Evolutionary conservation across 2,797 vertebrate species (phyloP), one percentile per base, ranked within the genome.

Genomic region (Oryzias sinensis): DNA sequence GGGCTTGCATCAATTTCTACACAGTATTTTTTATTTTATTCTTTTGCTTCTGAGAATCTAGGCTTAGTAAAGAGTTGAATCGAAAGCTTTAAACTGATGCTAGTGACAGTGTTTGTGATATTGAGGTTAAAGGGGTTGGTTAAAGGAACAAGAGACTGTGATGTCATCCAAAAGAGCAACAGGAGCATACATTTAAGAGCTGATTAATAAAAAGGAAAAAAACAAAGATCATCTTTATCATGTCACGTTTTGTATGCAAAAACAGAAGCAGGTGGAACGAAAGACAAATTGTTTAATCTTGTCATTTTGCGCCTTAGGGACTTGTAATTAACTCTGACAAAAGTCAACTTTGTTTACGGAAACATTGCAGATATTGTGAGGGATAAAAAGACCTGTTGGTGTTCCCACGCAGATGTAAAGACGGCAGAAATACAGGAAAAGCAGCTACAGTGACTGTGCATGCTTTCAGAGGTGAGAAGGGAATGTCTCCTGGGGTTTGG

Each of bases 401-500:
- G 3, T 70, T 82, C 64, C 57, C 77, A 77, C 50, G 13, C 56
- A 7, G 18, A 44, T 27, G 42, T 37, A 27, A 64, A 62, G 49
- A 48, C 46, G 68, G 48, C 27, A 16, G 51, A 60, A 56, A 44
- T 74, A 80, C 77, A 62, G 71, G 87, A 86, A 83, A 75, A 70
- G 57, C 77, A 57, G 61, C 80, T 54, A 74, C 17, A 2, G 70
- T 43, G 62, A 60, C 62, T 62, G 48, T 59, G 62, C 69, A 14
- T 55, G 75, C 62, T 70, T 37, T 76, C 62, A 58, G 54, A 74
- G 72, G 78, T 72, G 69, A 80, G 75, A 73, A 70, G 57, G 56
- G 53, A 66, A 57, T 50, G 68, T 83, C 83, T 67, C 68, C 4
- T 41, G 63, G 68, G 83, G 59, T 80, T 86, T 85, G 60, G 76